Percentiles rank a stretch among this genome's conserved stretches.
Conservation (phyloP, 2,113 vertebrate genomes). For the Catharus minimus region DNA sequence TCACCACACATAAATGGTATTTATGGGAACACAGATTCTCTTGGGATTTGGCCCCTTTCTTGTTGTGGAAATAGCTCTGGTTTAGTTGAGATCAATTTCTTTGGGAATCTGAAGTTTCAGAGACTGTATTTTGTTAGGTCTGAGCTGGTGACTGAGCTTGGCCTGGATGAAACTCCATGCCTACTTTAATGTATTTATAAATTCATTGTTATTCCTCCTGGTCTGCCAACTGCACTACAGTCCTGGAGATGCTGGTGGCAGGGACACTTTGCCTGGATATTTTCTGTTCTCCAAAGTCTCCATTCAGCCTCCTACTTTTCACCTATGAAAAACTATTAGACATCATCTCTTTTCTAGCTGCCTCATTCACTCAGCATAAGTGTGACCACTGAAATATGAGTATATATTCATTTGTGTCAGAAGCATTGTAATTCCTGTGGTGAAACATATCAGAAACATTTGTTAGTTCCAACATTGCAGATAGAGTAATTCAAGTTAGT, state of each 20-base stretch:
- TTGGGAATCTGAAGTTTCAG: background rate
- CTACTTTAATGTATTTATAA: background rate
- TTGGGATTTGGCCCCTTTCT: background rate
- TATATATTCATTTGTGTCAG: background rate
- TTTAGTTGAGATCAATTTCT: slow-evolving; percentile 32
- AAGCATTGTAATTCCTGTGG: background rate
- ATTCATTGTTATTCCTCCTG: background rate
- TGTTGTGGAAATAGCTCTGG: background rate
- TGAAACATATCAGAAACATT: background rate
- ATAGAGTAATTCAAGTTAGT: background rate
- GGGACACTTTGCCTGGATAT: background rate
- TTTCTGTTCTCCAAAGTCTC: background rate
- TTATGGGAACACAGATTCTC: background rate
- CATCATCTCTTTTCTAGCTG: background rate
- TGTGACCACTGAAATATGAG: background rate
- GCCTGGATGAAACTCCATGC: background rate
- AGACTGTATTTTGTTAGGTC: background rate
- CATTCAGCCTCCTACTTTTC: background rate
- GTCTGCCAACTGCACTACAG: background rate
- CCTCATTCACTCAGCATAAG: background rate
- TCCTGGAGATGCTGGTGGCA: background rate
- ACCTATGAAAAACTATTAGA: background rate
- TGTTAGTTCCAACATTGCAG: background rate
- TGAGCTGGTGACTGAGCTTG: background rate
- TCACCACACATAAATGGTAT: background rate